Conservation (phyloP, 1,140 invertebrate species). For the Portunus trituberculatus region DNA sequence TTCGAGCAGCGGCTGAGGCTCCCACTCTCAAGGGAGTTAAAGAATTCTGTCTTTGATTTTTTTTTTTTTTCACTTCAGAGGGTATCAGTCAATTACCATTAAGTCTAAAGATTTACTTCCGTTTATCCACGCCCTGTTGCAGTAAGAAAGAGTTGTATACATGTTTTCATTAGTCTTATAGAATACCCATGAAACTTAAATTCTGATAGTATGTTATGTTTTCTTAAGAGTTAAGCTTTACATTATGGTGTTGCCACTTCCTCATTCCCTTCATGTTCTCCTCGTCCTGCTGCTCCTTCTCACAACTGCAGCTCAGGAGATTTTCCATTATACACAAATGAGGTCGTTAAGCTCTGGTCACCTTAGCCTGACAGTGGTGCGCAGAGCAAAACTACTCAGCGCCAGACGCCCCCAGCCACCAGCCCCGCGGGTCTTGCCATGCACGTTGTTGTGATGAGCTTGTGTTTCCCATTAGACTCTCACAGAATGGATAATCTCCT, state of each 20-base stretch:
- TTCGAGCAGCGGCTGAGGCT: not conserved
- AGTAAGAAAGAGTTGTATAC: not conserved
- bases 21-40: not conserved
- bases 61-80: not conserved
- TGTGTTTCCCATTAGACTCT: conserved; percentile 27
- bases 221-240: not conserved
- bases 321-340: not conserved
- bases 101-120: not conserved
- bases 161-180: no score
- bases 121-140: not conserved
- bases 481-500: conserved; percentile 43
- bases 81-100: not conserved
- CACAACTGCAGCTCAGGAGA: not conserved
- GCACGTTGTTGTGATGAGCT: not conserved
- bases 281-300: not conserved
- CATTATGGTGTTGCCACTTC: not conserved
- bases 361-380: not conserved
- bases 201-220: not conserved
- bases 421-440: not conserved
- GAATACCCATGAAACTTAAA: no score
- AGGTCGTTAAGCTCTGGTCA: not conserved
- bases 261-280: conserved; percentile 24
- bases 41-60: not conserved
- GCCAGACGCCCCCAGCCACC: not conserved
- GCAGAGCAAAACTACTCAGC: no score